A percentile compares a stretch with the other conserved stretches of the same genome.
Evolutionary conservation across 2,888 invertebrate genomes (phyloP).

Genomic region (Charanyca ferruginea): DNA sequence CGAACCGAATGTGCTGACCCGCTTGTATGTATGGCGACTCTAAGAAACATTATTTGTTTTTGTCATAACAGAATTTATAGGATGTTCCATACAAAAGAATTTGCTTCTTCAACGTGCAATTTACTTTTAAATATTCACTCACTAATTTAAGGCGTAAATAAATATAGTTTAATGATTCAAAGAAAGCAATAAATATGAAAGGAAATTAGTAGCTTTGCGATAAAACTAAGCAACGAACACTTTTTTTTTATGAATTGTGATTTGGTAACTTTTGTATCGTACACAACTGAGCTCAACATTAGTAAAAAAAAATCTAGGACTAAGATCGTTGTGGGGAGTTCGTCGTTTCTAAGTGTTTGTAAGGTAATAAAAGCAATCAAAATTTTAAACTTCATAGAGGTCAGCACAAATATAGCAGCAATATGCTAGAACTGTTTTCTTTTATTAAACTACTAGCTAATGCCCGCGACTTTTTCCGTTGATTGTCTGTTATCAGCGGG

Average conservation of each 20-base stretch:
- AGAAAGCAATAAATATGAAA: conserved; percentile 16
- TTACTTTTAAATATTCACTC: not conserved
- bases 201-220: conserved; percentile 3
- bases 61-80: too few relatives aligned
- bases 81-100: too few relatives aligned
- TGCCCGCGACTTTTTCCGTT: too few relatives aligned
- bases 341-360: conserved; percentile 14
- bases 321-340: conserved; percentile 7
- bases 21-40: too few relatives aligned
- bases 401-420: too few relatives aligned
- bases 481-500: too few relatives aligned
- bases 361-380: not conserved
- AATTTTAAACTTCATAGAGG: not conserved
- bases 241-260: conserved; percentile 20
- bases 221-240: not conserved
- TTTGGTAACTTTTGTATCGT: conserved; percentile 34
- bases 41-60: too few relatives aligned
- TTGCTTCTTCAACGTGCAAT: not conserved
- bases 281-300: conserved; percentile 44
- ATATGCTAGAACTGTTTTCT: too few relatives aligned
- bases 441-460: not conserved
- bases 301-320: conserved; percentile 14
- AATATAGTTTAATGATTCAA: conserved; percentile 2
- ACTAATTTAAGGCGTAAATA: not conserved
- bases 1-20: too few relatives aligned